Evolutionary conservation across 2,888 invertebrate genomes (phyloP).

Genomic region (Anorthoa munda): DNA sequence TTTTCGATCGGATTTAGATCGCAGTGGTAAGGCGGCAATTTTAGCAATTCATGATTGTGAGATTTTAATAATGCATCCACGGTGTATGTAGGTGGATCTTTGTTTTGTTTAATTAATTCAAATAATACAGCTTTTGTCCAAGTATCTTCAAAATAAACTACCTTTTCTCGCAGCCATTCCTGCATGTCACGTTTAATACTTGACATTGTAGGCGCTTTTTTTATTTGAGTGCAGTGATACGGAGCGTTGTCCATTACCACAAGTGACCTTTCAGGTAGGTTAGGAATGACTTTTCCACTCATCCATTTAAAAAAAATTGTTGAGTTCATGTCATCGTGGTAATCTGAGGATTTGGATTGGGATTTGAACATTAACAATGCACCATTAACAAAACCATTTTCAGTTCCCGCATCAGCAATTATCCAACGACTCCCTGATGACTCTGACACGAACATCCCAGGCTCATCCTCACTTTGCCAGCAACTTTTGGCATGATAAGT

Average conservation of each 20-base stretch:
- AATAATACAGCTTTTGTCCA: constrained; percentile 42
- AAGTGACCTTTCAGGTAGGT: constrained; percentile 52
- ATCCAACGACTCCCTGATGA: constrained; percentile 50
- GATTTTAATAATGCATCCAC: constrained; percentile 46
- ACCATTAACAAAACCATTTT: constrained; percentile 42
- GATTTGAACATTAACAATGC: constrained; percentile 55
- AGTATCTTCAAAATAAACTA: constrained; percentile 51
- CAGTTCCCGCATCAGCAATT: constrained; percentile 51
- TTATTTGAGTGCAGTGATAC: constrained; percentile 54
- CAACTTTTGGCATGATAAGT: constrained; percentile 45
- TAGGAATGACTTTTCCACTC: constrained; percentile 51
- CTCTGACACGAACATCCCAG: constrained; percentile 34
- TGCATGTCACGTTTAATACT: constrained; percentile 29
- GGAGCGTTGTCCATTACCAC: constrained; percentile 60
- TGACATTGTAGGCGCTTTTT: constrained; percentile 49
- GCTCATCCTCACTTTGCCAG: constrained; percentile 41
- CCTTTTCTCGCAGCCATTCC: constrained; percentile 47
- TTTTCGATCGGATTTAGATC: constrained; percentile 48
- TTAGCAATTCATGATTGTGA: constrained; percentile 46
- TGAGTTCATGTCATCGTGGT: constrained; percentile 53
- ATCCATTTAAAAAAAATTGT: constrained; percentile 53
- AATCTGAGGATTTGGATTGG: constrained; percentile 53
- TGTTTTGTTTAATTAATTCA: constrained; percentile 59
- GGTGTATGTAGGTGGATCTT: constrained; percentile 50
- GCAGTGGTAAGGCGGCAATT: constrained; percentile 55